Evolutionary conservation across 2,888 invertebrate species (phyloP), one percentile per base, ranked within the genome.

Genomic region (Mythimna loreyi): DNA sequence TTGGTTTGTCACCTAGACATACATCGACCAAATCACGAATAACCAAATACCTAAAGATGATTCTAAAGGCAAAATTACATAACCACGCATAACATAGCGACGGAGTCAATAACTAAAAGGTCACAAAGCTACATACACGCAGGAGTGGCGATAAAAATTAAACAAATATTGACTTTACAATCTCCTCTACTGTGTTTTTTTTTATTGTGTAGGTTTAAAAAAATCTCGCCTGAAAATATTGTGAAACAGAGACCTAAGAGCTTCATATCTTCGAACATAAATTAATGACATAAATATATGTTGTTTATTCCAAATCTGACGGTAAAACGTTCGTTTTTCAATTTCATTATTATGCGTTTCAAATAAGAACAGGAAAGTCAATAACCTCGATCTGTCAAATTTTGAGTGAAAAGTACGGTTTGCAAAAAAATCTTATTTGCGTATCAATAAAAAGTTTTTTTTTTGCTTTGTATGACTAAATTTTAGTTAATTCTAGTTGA

Each of bases 31-130:
- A 53, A 53, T 9, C n/a, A 21, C 21, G 30, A 53, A 30, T 53
- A 11, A 53, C 21, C 13, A 67, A 58, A 66, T 72, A n/a, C n/a
- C n/a, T n/a, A 56, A 33, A 72, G 75, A 78, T 60, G 72, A 73
- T 60, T 78, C 61, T 64, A 73, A 67, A 81, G 56, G 57, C 53
- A 45, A 61, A 21, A 55, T 75, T 83, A 66, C 75, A 69, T 81
- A 82, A 82, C 33, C 53, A 63, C 47, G 55, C 67, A 68, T 71
- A 70, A 72, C 67, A 75, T 67, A 67, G 68, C 76, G 56, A 50
- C 66, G 57, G 53, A 70, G 50, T 59, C 67, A 64, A 56, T 74
- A 77, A 57, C 21, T 28, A 28, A 83, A 82, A 83, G 82, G 84
- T 82, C 82, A 83, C 69, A 78, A 60, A 30, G 21, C 60, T 52